Conservation (phyloP, 2,797 vertebrate genomes). For the Triplophysa yarkandensis region DNA sequence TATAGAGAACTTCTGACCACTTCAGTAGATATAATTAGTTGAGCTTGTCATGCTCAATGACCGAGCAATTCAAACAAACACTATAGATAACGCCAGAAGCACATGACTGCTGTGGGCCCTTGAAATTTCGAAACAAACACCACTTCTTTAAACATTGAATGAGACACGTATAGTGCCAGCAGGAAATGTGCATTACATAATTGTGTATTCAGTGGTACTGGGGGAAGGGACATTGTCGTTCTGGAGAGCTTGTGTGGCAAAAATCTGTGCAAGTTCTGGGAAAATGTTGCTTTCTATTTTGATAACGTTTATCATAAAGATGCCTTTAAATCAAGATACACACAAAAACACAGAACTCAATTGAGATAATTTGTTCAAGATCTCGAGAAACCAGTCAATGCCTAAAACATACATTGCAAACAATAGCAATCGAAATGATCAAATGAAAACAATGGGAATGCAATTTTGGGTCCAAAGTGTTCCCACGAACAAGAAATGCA, state of each 20-base stretch:
- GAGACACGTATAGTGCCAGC: not conserved
- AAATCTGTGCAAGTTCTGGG: not conserved
- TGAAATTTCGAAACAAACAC: not conserved
- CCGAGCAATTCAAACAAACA: conserved; percentile 16
- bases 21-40: conserved; percentile 36
- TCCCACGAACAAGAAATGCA: conserved; percentile 36
- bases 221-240: not conserved
- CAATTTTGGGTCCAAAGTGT: conserved; percentile 8
- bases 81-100: conserved; percentile 21
- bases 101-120: not conserved
- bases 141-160: not conserved
- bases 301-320: not conserved
- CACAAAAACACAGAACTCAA: not conserved
- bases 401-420: not conserved
- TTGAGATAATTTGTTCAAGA: too few relatives aligned
- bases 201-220: not conserved
- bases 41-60: not conserved
- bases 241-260: not conserved
- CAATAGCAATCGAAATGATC: not conserved
- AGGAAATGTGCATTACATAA: not conserved
- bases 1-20: not conserved
- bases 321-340: not conserved
- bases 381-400: not conserved
- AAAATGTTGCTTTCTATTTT: not conserved
- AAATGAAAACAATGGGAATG: conserved; percentile 12